Evolutionary conservation across 2,797 vertebrate species (phyloP), one percentile per base, ranked within the genome.

Genomic region (Fringilla coelebs): DNA sequence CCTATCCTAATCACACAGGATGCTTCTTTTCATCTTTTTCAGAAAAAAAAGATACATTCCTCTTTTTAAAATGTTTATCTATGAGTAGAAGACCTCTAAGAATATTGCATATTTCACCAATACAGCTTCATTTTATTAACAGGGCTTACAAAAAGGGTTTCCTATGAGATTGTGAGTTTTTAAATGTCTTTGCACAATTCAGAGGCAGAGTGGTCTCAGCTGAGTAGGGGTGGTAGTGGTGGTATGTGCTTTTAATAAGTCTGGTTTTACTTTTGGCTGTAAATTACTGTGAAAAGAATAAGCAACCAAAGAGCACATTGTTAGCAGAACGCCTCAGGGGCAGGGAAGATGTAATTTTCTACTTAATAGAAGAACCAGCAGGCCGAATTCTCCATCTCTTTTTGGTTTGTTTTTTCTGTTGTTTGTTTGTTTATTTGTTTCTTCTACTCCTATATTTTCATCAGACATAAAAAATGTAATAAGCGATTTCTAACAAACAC

Each of bases 251-350:
- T 89, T 85, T 94, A 88, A 51, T 89, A 85, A 65, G 38, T 70
- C 38, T 82, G 36, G 10, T 45, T 96, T 94, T 85, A 48, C 43
- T 88, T 93, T 76, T 67, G 85, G 70, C 57, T 94, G 75, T 89
- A 90, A 90, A 85, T 96, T 94, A 43, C 83, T 76, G 38, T 85
- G 62, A 76, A 91, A 82, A 70, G 26, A 88, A 54, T 46, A 84
- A 77, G 52, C 17, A 43, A 48, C 60, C 63, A 84, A 94, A 82
- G n/a, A 70, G 40, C 75, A 60, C 58, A 55, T 61, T 80, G 93
- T 91, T 81, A 93, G 78, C 36, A 90, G 68, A 94, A 79, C 2
- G 45, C 91, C 78, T 79, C 65, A 46, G 40, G 66, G 60, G 20
- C 55, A 77, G 41, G 54, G 20, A 26, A 74, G 31, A 73, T 90